These are phyloP conservation scores for Apodemia duryi DNA, from an alignment of 2,888 invertebrate species.

Conservation along the genomic window DNA sequence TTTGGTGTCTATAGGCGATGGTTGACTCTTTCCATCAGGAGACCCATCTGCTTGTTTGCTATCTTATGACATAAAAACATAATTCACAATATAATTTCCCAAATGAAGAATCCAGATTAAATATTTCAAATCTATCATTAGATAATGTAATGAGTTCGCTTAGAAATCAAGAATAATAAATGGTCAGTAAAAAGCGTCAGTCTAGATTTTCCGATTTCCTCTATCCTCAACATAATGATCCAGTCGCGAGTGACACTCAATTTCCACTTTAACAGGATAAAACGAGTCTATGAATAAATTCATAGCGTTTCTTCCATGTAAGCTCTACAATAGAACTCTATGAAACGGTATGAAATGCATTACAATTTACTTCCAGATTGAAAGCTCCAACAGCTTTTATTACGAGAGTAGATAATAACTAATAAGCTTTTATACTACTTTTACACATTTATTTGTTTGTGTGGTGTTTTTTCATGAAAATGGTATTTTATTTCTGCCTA, in stretches of 20 bases:
- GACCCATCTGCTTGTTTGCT: too few species aligned
- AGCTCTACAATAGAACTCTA: constrained; percentile 18
- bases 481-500: too few species aligned
- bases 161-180: constrained; percentile 8
- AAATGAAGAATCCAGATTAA: too few species aligned
- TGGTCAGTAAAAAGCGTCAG: constrained; percentile 3
- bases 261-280: constrained; percentile 33
- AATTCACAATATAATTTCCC: too few species aligned
- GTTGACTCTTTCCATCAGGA: too few species aligned
- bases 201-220: constrained; percentile 12
- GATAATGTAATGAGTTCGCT: background rate
- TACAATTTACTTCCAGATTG: constrained; percentile 7
- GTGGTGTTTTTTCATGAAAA: too few species aligned
- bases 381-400: background rate
- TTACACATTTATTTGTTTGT: too few species aligned
- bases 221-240: constrained; percentile 31
- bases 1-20: too few species aligned
- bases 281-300: constrained; percentile 34
- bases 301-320: constrained; percentile 23
- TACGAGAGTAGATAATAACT: background rate
- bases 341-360: constrained; percentile 15
- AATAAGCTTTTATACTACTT: too few species aligned
- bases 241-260: constrained; percentile 34
- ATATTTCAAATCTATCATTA: background rate
- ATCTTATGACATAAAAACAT: too few species aligned